A percentile compares a stretch with the other conserved stretches of the same genome.
Conservation (phyloP, 2,888 invertebrate species). For the Diarsia brunnea region DNA sequence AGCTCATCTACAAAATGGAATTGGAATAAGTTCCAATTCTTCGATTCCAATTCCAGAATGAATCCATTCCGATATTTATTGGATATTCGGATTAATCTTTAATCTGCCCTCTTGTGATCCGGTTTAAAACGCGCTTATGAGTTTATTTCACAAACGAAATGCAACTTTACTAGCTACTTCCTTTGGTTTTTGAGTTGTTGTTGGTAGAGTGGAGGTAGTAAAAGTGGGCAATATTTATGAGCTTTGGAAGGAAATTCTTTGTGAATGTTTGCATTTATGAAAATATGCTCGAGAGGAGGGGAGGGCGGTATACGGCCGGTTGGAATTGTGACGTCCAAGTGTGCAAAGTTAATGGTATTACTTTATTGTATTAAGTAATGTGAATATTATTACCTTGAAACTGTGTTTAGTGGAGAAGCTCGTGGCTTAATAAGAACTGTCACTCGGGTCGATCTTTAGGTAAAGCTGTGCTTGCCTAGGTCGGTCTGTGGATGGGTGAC, state of each 20-base stretch:
- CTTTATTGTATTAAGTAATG: slow-evolving; percentile 31
- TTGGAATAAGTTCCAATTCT: slow-evolving; percentile 88
- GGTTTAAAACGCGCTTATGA: slow-evolving; percentile 88
- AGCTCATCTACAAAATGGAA: slow-evolving; percentile 89
- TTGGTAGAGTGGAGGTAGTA: slow-evolving; percentile 78
- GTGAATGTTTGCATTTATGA: slow-evolving; percentile 90
- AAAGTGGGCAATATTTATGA: slow-evolving; percentile 90
- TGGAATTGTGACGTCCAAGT: slow-evolving; percentile 31
- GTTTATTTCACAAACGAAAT: slow-evolving; percentile 65
- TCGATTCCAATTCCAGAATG: slow-evolving; percentile 88
- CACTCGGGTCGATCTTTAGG: too few relatives aligned
- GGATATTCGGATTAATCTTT: slow-evolving; percentile 89
- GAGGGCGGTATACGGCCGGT: slow-evolving; percentile 75
- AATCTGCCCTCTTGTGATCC: slow-evolving; percentile 82
- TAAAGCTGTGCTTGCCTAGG: too few relatives aligned
- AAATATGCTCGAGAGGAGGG: slow-evolving; percentile 89
- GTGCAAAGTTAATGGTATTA: slow-evolving; percentile 15
- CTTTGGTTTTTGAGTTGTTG: slow-evolving; percentile 65
- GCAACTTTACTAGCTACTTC: slow-evolving; percentile 60
- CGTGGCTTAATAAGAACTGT: too few relatives aligned
- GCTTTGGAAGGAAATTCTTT: slow-evolving; percentile 90
- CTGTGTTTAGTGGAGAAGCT: too few relatives aligned
- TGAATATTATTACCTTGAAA: slow-evolving; percentile 28
- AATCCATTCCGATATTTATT: slow-evolving; percentile 89
- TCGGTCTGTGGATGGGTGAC: too few relatives aligned